Conservation (phyloP, 2,113 vertebrate genomes). For the Ailuropoda melanoleuca region DNA sequence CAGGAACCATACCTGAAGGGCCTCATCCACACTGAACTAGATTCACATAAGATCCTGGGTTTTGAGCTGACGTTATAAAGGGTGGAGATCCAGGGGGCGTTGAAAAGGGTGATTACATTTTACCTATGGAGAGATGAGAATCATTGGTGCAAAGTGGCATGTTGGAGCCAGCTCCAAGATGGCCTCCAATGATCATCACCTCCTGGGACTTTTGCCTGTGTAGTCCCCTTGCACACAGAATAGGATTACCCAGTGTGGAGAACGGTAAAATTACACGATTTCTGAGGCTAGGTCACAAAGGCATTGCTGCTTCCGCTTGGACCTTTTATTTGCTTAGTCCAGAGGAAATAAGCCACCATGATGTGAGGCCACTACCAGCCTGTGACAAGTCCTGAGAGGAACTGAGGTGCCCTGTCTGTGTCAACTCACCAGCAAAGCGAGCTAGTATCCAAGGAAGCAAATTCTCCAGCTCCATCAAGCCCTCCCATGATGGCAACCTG, state of each 20-base stretch:
- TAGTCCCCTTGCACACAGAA: neutral
- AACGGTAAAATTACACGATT: neutral
- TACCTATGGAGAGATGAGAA: neutral
- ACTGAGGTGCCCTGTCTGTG: neutral
- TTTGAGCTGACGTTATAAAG: neutral
- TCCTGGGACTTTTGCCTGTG: neutral
- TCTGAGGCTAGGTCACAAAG: neutral
- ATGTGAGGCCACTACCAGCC: neutral
- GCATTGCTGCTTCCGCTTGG: neutral
- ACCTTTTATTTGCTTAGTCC: neutral
- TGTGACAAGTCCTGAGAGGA: neutral
- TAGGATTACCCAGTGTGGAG: neutral
- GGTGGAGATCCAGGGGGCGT: fast-evolving
- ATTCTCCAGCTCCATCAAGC: neutral
- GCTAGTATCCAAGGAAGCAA: neutral
- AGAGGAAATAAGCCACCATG: neutral
- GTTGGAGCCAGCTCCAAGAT: neutral
- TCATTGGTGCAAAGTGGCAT: neutral
- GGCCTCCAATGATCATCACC: too few relatives aligned
- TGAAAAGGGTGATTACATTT: neutral
- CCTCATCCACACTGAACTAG: neutral
- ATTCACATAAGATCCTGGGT: neutral
- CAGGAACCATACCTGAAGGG: neutral
- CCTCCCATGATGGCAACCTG: neutral
- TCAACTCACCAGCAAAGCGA: neutral